Evolutionary conservation across 2,113 vertebrate genomes (phyloP).

Genomic region (Tetrao urogallus): DNA sequence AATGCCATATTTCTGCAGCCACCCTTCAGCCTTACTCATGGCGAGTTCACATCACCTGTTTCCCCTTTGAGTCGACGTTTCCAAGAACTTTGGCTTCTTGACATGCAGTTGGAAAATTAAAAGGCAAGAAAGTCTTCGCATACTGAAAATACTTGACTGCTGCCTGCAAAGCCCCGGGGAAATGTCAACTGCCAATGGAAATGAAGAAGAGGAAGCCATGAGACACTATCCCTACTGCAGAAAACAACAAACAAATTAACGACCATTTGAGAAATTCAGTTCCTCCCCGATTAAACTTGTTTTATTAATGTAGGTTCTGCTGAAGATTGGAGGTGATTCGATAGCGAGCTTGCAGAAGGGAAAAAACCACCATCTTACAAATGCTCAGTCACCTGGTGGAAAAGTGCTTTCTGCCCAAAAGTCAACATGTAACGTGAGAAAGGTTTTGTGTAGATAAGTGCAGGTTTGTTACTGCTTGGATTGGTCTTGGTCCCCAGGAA

Average conservation of each 20-base stretch:
- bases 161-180: not conserved
- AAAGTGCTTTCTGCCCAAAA: not conserved
- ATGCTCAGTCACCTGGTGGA: not conserved
- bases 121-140: conserved; percentile 12
- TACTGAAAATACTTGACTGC: not conserved
- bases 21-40: conserved; percentile 54
- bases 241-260: not conserved
- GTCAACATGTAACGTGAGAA: not conserved
- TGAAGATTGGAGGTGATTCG: not conserved
- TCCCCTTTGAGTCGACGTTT: conserved; percentile 63
- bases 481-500: not conserved
- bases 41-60: conserved; percentile 66
- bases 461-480: not conserved
- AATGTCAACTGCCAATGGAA: not conserved
- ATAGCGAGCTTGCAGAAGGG: not conserved
- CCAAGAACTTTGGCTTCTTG: conserved; percentile 64
- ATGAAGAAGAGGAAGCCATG: not conserved
- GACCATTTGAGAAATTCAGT: not conserved
- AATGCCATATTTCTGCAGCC: not conserved
- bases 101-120: conserved; percentile 11
- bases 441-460: not conserved
- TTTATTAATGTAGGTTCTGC: not conserved
- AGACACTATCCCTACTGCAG: not conserved
- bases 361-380: not conserved
- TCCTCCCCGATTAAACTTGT: not conserved